These are phyloP conservation scores for Nomada flava DNA, from an alignment of 2,888 invertebrate genomes.

Conservation along the genomic window DNA sequence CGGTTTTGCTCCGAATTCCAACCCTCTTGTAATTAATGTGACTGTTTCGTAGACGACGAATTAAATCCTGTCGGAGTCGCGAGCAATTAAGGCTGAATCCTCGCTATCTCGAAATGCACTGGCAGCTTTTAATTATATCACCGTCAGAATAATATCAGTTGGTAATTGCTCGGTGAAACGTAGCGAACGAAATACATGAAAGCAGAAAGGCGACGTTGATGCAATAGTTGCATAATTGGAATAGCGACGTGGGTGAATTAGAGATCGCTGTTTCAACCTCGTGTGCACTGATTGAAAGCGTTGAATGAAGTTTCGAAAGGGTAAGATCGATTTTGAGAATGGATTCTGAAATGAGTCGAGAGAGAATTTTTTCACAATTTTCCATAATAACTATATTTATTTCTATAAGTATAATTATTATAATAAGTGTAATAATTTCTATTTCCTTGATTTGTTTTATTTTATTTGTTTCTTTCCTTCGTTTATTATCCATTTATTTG, in stretches of 20 bases:
- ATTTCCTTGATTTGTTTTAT: too few relatives aligned
- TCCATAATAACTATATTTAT: too few relatives aligned
- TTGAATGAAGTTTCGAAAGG: neutral
- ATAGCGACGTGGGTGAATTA: neutral
- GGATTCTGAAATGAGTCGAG: too few relatives aligned
- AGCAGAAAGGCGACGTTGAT: slow-evolving; percentile 4
- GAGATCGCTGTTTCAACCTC: slow-evolving; percentile 1
- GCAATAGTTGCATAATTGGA: slow-evolving; percentile 25
- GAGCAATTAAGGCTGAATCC: slow-evolving; percentile 38
- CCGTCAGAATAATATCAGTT: slow-evolving; percentile 22
- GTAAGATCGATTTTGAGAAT: neutral
- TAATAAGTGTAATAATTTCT: too few relatives aligned
- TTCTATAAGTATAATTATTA: too few relatives aligned
- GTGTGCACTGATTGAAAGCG: neutral
- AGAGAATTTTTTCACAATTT: neutral
- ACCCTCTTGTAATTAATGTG: neutral
- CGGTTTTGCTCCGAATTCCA: neutral
- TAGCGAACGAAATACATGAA: neutral
- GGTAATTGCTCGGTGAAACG: slow-evolving; percentile 29
- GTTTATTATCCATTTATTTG: too few relatives aligned
- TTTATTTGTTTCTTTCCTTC: too few relatives aligned
- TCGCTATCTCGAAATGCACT: slow-evolving; percentile 34
- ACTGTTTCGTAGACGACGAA: slow-evolving; percentile 19
- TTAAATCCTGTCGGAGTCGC: slow-evolving; percentile 16
- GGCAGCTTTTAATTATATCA: slow-evolving; percentile 32